Percentiles rank a stretch among this genome's conserved stretches.
Conservation (phyloP, 2,888 invertebrate genomes). For the Serripes groenlandicus region DNA sequence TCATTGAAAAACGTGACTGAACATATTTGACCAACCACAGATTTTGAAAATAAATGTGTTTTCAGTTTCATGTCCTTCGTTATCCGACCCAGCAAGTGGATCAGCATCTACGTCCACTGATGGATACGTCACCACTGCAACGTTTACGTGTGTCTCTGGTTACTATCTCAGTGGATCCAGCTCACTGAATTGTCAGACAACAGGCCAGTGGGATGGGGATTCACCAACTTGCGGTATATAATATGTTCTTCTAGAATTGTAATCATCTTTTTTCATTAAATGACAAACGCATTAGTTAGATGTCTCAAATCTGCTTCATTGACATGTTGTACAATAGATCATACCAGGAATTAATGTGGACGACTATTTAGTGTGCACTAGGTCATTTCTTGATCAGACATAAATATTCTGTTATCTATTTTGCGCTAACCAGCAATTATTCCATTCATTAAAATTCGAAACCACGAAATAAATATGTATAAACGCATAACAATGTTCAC, state of each 20-base stretch:
- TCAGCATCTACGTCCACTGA: slow-evolving; percentile 18
- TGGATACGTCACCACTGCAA: slow-evolving; percentile 31
- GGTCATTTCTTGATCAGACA: no score
- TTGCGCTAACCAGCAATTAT: no score
- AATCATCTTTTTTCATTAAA: not conserved
- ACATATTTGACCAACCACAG: no score
- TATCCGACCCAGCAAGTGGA: slow-evolving; percentile 36
- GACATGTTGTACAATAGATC: not conserved
- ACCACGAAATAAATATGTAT: no score
- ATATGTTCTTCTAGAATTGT: not conserved
- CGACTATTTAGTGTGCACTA: no score
- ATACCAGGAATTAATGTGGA: no score
- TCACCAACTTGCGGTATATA: slow-evolving; percentile 58
- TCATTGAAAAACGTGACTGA: no score
- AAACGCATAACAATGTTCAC: no score
- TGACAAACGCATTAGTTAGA: not conserved
- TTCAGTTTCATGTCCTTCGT: slow-evolving; percentile 47
- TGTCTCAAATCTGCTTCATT: not conserved
- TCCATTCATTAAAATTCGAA: no score
- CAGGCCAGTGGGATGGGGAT: slow-evolving; percentile 43
- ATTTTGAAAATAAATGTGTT: not conserved
- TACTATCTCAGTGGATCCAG: slow-evolving; percentile 42
- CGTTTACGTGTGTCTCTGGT: slow-evolving; percentile 40
- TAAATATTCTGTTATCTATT: no score
- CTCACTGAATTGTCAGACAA: slow-evolving; percentile 36